Base-by-base conservation (phyloP, 1,140 invertebrate species). In the Branchinecta lynchi region DNA sequence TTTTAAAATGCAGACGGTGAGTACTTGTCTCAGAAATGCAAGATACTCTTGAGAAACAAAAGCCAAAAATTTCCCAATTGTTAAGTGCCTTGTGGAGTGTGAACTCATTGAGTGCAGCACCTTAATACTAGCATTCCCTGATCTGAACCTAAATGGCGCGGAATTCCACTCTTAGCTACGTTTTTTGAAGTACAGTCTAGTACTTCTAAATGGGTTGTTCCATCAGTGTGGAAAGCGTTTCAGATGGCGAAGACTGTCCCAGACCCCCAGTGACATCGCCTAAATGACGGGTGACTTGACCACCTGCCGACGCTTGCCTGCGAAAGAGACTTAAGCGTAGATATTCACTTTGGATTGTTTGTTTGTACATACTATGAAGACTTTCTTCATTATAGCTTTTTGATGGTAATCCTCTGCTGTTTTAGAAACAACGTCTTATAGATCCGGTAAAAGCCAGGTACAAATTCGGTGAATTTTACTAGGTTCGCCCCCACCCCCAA, bases 11-110 rank as follows among this genome's bases (percentile, higher is more conserved):
- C n/a, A n/a, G n/a, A n/a, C n/a, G n/a, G n/a, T 9, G 9, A 51
- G 46, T 51, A 9, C 46, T 51, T 9, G 46, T 51, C 46, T 51
- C 46, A 51, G 46, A 9, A 51, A 51, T 51, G n/a, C 9, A 51
- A 51, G n/a, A 51, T 9, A 51, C 46, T 51, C 9, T 51, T n/a
- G n/a, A 51, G 46, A 51, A n/a, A 51, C 46, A 51, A 9, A n/a
- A 51, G n/a, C 9, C 46, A 51, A 51, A 51, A 51, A 51, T 51
- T 51, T 51, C n/a, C n/a, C 46, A 9, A 51, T 51, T 51, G 46
- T 51, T 51, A 51, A 51, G 46, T 51, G 46, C n/a, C 46, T 51
- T 51, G 46, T 51, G n/a, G n/a, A 51, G 9, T n/a, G 46, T 51
- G n/a, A 51, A 51, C 46, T 51, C n/a, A 51, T n/a, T 51, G 46